phyloP scores from a whole-genome alignment of 1,140 invertebrate genomes.

The Drosophila watanabei region DNA sequence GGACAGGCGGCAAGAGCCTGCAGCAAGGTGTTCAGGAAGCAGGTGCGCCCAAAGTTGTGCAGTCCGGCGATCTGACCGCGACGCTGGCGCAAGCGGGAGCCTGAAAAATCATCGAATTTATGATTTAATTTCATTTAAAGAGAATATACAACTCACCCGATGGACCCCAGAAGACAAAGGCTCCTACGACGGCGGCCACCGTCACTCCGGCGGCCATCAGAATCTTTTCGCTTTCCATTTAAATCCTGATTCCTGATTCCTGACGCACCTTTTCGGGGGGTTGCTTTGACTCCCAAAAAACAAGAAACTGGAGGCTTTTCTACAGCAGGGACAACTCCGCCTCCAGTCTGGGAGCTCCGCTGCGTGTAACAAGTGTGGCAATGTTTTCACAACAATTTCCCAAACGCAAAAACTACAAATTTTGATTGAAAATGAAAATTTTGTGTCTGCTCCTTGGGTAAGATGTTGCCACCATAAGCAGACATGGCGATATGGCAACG shows the following conservation, averaged over 20 bases:
- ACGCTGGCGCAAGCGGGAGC: slow-evolving; percentile 87
- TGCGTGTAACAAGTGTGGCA: not conserved
- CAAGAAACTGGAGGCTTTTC: slow-evolving; percentile 3
- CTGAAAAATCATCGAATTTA: slow-evolving; percentile 28
- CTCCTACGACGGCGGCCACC: slow-evolving; percentile 91
- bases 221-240: slow-evolving; percentile 85
- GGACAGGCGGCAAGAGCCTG: slow-evolving; percentile 93
- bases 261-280: not conserved
- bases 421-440: slow-evolving; percentile 25
- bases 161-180: slow-evolving; percentile 93
- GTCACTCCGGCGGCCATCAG: slow-evolving; percentile 90
- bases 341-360: slow-evolving; percentile 11
- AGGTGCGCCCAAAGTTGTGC: slow-evolving; percentile 94
- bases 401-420: not conserved
- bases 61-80: slow-evolving; percentile 92
- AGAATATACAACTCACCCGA: slow-evolving; percentile 83
- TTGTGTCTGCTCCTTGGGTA: slow-evolving; percentile 16
- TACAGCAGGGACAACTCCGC: slow-evolving; percentile 11
- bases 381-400: not conserved
- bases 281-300: slow-evolving; percentile 1
- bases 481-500: not conserved
- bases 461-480: slow-evolving; percentile 4
- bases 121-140: not conserved
- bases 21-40: slow-evolving; percentile 94
- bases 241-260: slow-evolving; percentile 1